Conservation (phyloP, 2,797 vertebrate genomes). For the Sphenodon punctatus region DNA sequence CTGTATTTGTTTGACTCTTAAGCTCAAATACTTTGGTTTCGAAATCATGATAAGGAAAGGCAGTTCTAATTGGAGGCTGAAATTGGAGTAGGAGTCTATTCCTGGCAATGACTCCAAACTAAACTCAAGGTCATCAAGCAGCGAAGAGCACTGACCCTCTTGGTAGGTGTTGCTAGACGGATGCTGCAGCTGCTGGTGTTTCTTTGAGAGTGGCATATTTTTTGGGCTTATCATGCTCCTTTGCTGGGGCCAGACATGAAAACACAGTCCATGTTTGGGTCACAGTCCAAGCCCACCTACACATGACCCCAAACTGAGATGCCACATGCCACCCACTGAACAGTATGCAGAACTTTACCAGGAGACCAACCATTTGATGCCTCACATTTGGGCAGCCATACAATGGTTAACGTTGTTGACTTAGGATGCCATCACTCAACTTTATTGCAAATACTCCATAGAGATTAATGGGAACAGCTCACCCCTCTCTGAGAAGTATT, state of each 20-base stretch:
- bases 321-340: background rate
- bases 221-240: conserved; percentile 13
- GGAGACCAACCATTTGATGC: conserved; percentile 6
- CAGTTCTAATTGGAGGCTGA: conserved; percentile 54
- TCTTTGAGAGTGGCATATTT: conserved; percentile 64
- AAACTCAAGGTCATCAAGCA: conserved; percentile 51
- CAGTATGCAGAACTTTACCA: conserved; percentile 26
- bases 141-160: conserved; percentile 54
- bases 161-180: conserved; percentile 51
- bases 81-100: conserved; percentile 65
- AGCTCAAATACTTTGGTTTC: conserved; percentile 52
- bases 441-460: background rate
- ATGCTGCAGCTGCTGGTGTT: conserved; percentile 62
- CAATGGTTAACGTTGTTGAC: background rate
- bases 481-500: background rate
- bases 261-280: too few species aligned
- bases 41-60: conserved; percentile 57
- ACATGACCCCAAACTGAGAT: conserved; percentile 1
- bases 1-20: conserved; percentile 48
- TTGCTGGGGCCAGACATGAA: too few species aligned
- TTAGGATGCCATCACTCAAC: background rate
- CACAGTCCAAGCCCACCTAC: conserved; percentile 30
- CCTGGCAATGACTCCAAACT: conserved; percentile 51
- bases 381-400: background rate
- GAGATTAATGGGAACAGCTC: background rate